Evolutionary conservation across 2,888 invertebrate species (phyloP), one percentile per base, ranked within the genome.

Genomic region (Leucoma salicis): DNA sequence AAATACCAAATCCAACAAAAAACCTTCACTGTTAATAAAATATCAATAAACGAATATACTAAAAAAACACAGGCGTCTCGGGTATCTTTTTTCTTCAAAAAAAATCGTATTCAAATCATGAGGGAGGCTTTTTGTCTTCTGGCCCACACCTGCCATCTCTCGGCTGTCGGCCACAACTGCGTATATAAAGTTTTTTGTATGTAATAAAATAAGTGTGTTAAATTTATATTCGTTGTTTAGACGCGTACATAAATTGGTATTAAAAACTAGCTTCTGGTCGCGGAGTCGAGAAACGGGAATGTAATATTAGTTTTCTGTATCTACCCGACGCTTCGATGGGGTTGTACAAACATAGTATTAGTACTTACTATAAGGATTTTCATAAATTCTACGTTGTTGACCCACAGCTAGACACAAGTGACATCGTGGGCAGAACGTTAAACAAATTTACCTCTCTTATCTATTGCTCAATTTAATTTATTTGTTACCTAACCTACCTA

Each of bases 81-180:
- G 31, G 21, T 55, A 46, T 58, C 56, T 61, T 56, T 45, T 29
- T 53, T 45, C 14, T n/a, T 6, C n/a, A 3, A 67, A 70, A 74
- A 75, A 77, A 67, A 68, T 68, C 65, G 53, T 80, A 79, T 80
- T 78, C 73, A 79, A 80, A 81, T 78, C 52, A 61, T 62, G 74
- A 73, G 80, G 80, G 72, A 70, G 55, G 63, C 51, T 67, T 71
- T 69, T 68, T 65, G 49, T 55, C 70, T 70, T 69, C 57, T 35
- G 45, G 43, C 49, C 44, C 50, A 49, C 78, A 78, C 78, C 78
- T 78, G 78, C 78, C 66, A 51, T 41, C 41, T 51, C 44, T 57
- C 61, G 63, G 57, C 63, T 63, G 61, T 35, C 51, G 60, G 52
- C 6, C 49, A 29, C 46, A 55, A 46, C 44, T 36, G 44, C 21